phyloP scores from a whole-genome alignment of 2,888 invertebrate species.

The Eumerus sabulonum region DNA sequence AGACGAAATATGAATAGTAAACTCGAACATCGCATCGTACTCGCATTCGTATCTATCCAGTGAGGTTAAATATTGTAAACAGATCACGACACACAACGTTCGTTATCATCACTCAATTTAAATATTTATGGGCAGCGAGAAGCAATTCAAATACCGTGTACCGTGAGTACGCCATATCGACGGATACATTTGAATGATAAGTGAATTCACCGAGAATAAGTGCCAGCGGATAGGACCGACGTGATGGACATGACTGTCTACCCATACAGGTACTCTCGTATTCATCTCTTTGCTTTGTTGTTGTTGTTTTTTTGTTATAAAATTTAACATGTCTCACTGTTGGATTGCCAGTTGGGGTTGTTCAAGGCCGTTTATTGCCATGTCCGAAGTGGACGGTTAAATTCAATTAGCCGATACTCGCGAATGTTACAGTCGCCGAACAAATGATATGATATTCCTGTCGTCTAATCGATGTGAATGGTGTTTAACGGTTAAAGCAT shows the following conservation, averaged over 20 bases:
- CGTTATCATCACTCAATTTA: conserved; percentile 60
- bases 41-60: conserved; percentile 8
- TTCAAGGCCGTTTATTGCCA: conserved; percentile 59
- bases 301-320: conserved; percentile 8
- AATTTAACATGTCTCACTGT: no score
- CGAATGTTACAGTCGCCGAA: conserved; percentile 1
- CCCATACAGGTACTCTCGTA: conserved; percentile 3
- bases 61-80: conserved; percentile 54
- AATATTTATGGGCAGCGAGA: conserved; percentile 56
- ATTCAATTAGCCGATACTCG: conserved; percentile 54
- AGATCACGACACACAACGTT: conserved; percentile 57
- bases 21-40: conserved; percentile 1
- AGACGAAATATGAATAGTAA: background rate
- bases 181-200: conserved; percentile 37
- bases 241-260: conserved; percentile 27
- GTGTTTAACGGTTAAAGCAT: conserved; percentile 17
- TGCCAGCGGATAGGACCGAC: conserved; percentile 19
- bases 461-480: conserved; percentile 42
- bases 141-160: conserved; percentile 24
- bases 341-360: background rate
- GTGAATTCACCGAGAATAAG: conserved; percentile 11
- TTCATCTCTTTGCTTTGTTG: conserved; percentile 13
- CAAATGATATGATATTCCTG: conserved; percentile 40
- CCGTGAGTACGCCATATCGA: background rate
- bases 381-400: conserved; percentile 25